phyloP scores from a whole-genome alignment of 1,140 invertebrate species.

The Nymphalis io region DNA sequence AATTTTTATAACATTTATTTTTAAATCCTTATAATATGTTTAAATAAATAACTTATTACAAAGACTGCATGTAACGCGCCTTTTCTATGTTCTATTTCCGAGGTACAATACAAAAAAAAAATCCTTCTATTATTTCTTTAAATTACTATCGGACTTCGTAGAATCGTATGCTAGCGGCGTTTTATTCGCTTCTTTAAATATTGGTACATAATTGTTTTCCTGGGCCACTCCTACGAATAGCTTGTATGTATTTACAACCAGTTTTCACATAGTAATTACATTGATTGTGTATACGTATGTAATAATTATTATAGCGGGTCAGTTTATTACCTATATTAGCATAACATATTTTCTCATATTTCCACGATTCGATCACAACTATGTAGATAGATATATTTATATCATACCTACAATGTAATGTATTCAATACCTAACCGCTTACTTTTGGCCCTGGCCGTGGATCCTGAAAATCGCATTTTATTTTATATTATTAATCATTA shows the following conservation, averaged over 20 bases:
- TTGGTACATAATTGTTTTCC: slow-evolving; percentile 18
- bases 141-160: slow-evolving; percentile 20
- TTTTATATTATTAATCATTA: not conserved
- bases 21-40: not conserved
- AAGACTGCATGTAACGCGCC: not conserved
- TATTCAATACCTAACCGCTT: not conserved
- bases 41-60: slow-evolving; percentile 1
- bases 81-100: slow-evolving; percentile 15
- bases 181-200: slow-evolving; percentile 25
- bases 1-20: not conserved
- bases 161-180: slow-evolving; percentile 13
- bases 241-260: slow-evolving; percentile 13
- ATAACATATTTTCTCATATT: slow-evolving; percentile 17
- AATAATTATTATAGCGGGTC: slow-evolving; percentile 22
- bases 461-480: not conserved
- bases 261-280: slow-evolving; percentile 18
- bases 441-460: not conserved
- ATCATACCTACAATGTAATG: not conserved
- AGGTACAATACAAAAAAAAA: slow-evolving; percentile 19
- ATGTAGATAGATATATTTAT: not conserved
- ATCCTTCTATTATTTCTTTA: slow-evolving; percentile 22
- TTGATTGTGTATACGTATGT: slow-evolving; percentile 19
- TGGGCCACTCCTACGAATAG: slow-evolving; percentile 20
- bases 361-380: slow-evolving; percentile 1
- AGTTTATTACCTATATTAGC: slow-evolving; percentile 26